A percentile compares a stretch with the other conserved stretches of the same genome.
phyloP scores from a whole-genome alignment of 1,140 invertebrate species.

The Hestina assimilis region DNA sequence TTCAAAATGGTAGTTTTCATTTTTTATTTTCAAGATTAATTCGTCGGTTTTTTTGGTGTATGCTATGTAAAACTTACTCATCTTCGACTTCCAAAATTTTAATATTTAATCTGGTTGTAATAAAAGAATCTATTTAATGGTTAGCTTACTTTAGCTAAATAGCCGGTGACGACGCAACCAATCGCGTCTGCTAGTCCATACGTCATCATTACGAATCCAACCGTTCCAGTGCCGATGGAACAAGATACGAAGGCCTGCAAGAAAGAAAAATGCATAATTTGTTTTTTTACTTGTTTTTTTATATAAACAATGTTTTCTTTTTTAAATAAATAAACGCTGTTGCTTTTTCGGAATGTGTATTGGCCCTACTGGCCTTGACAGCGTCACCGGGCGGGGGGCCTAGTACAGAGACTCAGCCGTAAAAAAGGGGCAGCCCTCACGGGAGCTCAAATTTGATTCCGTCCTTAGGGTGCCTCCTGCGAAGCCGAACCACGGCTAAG shows the following conservation, averaged over 20 bases:
- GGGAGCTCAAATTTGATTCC: too few relatives aligned
- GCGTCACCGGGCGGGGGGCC: too few relatives aligned
- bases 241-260: slow-evolving; percentile 92
- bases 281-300: background rate
- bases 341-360: background rate
- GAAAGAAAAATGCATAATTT: background rate
- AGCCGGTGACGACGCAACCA: slow-evolving; percentile 88
- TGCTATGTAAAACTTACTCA: too few relatives aligned
- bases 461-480: too few relatives aligned
- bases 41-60: too few relatives aligned
- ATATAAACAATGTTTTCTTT: background rate
- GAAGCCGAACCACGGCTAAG: too few relatives aligned
- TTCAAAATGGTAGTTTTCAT: too few relatives aligned
- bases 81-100: too few relatives aligned
- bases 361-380: too few relatives aligned
- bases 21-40: too few relatives aligned
- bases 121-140: background rate
- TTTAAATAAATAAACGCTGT: background rate
- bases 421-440: too few relatives aligned
- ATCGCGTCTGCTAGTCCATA: slow-evolving; percentile 90
- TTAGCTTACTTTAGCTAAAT: slow-evolving; percentile 85
- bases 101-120: background rate
- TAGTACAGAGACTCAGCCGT: too few relatives aligned
- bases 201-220: slow-evolving; percentile 95
- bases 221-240: slow-evolving; percentile 90